Percentiles rank a stretch among this genome's conserved stretches.
Conservation (phyloP, 2,888 invertebrate species). For the Spatulosminthurus flaviceps region DNA sequence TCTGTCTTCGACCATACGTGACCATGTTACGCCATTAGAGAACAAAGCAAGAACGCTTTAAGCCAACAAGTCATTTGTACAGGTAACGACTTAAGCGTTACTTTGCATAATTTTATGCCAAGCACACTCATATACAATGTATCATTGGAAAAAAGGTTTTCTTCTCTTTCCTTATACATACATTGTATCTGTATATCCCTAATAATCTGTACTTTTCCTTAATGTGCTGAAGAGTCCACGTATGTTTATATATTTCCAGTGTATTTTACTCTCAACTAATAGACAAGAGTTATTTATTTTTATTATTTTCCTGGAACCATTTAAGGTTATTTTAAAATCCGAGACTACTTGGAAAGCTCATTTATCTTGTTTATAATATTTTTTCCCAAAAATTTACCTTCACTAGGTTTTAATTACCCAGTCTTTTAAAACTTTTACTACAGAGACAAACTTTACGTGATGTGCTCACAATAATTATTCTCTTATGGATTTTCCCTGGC, state of each 20-base stretch:
- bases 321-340: neutral
- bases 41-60: slow-evolving; percentile 32
- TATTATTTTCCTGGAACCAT: neutral
- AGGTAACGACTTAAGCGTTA: slow-evolving; percentile 33
- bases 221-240: no score
- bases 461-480: no score
- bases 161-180: neutral
- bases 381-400: neutral
- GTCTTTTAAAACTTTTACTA: neutral
- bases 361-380: neutral
- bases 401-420: neutral
- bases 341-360: slow-evolving; percentile 9
- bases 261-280: no score
- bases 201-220: neutral
- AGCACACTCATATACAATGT: slow-evolving; percentile 26
- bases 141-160: neutral
- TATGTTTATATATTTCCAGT: no score
- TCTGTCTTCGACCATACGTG: slow-evolving; percentile 39
- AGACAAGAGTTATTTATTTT: neutral
- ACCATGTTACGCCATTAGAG: slow-evolving; percentile 37
- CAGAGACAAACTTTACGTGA: neutral
- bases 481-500: no score
- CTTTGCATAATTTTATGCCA: slow-evolving; percentile 38
- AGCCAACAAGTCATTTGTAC: slow-evolving; percentile 35
- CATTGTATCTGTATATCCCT: neutral